A percentile compares a stretch with the other conserved stretches of the same genome.
Evolutionary conservation across 2,797 vertebrate species (phyloP).

Genomic region (Sebastes umbrosus): DNA sequence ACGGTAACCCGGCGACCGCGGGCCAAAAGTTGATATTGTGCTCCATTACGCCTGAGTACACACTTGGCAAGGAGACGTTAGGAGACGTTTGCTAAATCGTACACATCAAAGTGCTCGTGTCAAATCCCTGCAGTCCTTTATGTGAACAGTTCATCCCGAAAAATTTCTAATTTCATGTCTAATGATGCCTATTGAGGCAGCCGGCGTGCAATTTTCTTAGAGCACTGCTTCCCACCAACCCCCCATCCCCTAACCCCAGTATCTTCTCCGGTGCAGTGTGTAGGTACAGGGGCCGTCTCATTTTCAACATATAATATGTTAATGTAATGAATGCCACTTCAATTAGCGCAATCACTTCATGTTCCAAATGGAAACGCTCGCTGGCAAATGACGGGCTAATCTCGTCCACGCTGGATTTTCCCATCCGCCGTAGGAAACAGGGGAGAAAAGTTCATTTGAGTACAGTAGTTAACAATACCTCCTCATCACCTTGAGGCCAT

Average conservation of each 20-base stretch:
- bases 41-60: slow-evolving; percentile 18
- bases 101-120: slow-evolving; percentile 37
- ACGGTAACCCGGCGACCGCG: slow-evolving; percentile 1
- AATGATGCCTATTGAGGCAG: slow-evolving; percentile 65
- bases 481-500: slow-evolving; percentile 79
- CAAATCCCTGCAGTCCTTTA: slow-evolving; percentile 51
- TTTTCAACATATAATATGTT: slow-evolving; percentile 63
- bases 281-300: slow-evolving; percentile 53
- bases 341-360: slow-evolving; percentile 77
- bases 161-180: slow-evolving; percentile 68
- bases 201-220: slow-evolving; percentile 40
- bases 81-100: slow-evolving; percentile 21
- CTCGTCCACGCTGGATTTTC: slow-evolving; percentile 57
- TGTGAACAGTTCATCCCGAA: slow-evolving; percentile 47
- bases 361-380: slow-evolving; percentile 68
- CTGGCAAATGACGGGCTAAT: slow-evolving; percentile 73
- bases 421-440: slow-evolving; percentile 40
- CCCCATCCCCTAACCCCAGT: not conserved
- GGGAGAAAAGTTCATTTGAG: slow-evolving; percentile 73
- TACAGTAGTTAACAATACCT: slow-evolving; percentile 79
- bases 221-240: not conserved
- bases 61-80: slow-evolving; percentile 25
- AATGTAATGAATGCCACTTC: slow-evolving; percentile 78
- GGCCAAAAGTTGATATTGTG: slow-evolving; percentile 36
- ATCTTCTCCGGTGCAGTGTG: slow-evolving; percentile 34